Base-by-base conservation (phyloP, 2,888 invertebrate genomes). In the Heliconius charithonia region DNA sequence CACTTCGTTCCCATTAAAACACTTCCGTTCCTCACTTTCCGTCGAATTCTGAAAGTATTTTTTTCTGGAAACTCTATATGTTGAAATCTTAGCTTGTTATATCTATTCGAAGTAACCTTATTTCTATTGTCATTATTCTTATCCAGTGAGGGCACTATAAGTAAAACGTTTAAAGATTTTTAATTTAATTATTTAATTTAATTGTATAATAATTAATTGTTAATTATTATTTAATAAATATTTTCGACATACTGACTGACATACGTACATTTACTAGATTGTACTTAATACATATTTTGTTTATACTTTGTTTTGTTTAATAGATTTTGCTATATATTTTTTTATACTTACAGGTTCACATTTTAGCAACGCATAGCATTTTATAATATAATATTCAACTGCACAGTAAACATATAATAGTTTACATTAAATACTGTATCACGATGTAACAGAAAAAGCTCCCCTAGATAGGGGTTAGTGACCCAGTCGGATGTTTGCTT, bases 401-500 rank as follows among this genome's bases (percentile, higher is more conserved):
- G 13, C 10, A 29, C 22, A 29, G 10, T 9, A 51, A 19, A 51
- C 6, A n/a, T 59, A 56, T 56, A 4, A 71, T 7, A 59, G 72
- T 59, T 37, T 37, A 72, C 32, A 59, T 37, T 13, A 9, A 13
- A 37, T 72, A 72, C 25, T 72, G 22, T 45, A 65, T 65, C 59
- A n/a, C 3, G 59, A n/a, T 65, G 41, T 74, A 74, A 74, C 62
- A 41, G 27, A 67, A 51, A 74, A 72, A 29, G 87, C 87, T 86
- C 75, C 81, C 83, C 80, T 70, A 73, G 37, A 27, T 73, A 70
- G 86, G 87, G 92, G 91, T 92, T 87, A 92, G 85, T 91, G 92
- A 91, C 90, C 92, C 89, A 82, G 82, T 83, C 85, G 87, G 85
- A 87, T 85, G 87, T 85, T 84, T 84, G 85, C 85, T 86, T 83